Evolutionary conservation across 2,113 vertebrate genomes (phyloP).

Genomic region (Cyprichromis sp.): DNA sequence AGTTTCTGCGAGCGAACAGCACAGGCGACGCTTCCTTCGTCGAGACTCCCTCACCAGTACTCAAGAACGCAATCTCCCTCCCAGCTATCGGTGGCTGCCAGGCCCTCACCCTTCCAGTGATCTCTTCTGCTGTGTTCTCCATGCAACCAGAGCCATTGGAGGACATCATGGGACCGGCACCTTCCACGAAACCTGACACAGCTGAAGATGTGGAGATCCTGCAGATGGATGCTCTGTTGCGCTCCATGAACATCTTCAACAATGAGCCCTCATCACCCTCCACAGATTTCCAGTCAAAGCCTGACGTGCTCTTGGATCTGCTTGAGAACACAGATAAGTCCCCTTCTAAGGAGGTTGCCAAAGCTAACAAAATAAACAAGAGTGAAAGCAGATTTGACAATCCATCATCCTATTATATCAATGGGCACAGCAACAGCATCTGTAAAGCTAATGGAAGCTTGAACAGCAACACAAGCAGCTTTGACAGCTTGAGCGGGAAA

Average conservation of each 20-base stretch:
- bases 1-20: slow-evolving; percentile 89
- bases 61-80: slow-evolving; percentile 98
- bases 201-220: slow-evolving; percentile 60
- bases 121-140: slow-evolving; percentile 81
- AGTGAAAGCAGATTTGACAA: slow-evolving; percentile 71
- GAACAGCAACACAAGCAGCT: slow-evolving; percentile 60
- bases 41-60: slow-evolving; percentile 91
- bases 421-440: slow-evolving; percentile 64
- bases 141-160: slow-evolving; percentile 78
- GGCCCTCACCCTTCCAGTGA: slow-evolving; percentile 84
- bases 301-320: slow-evolving; percentile 55
- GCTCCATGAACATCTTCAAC: slow-evolving; percentile 61
- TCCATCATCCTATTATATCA: slow-evolving; percentile 67
- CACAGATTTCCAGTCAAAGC: slow-evolving; percentile 32
- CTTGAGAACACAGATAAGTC: slow-evolving; percentile 74
- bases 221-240: slow-evolving; percentile 64
- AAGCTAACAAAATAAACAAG: slow-evolving; percentile 70
- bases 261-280: slow-evolving; percentile 42
- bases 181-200: slow-evolving; percentile 19
- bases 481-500: slow-evolving; percentile 45
- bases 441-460: slow-evolving; percentile 50
- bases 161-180: slow-evolving; percentile 61
- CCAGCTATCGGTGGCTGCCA: slow-evolving; percentile 92
- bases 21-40: slow-evolving; percentile 85
- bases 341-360: slow-evolving; percentile 68